These are phyloP conservation scores for Dermolepida albohirtum DNA, from an alignment of 2,888 invertebrate species.

Conservation along the genomic window DNA sequence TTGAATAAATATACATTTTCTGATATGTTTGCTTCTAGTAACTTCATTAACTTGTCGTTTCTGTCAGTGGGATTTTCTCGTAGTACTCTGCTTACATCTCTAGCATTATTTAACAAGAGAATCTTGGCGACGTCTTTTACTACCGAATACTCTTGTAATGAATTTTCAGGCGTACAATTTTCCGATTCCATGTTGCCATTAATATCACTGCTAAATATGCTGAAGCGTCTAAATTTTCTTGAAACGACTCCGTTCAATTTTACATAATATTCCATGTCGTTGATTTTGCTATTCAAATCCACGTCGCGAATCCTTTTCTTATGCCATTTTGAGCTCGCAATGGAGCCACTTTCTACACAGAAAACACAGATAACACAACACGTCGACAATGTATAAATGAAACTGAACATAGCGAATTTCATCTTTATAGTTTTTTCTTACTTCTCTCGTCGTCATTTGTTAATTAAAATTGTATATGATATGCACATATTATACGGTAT, in stretches of 20 bases:
- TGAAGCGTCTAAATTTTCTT: constrained; percentile 3
- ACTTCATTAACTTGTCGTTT: constrained; percentile 8
- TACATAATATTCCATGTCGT: too few species aligned
- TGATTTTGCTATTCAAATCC: too few species aligned
- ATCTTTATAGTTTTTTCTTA: neutral
- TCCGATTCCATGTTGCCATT: too few species aligned
- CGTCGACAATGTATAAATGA: too few species aligned
- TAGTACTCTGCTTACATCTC: constrained; percentile 19
- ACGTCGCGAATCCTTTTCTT: too few species aligned
- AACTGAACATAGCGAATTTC: too few species aligned
- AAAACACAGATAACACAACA: too few species aligned
- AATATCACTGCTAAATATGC: neutral
- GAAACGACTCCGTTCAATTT: too few species aligned
- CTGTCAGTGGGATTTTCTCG: constrained; percentile 28
- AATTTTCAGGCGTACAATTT: neutral
- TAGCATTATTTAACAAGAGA: constrained; percentile 22
- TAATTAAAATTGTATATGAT: too few species aligned
- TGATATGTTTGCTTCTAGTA: constrained; percentile 3
- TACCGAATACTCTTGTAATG: neutral
- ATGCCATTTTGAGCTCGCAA: too few species aligned
- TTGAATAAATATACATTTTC: neutral
- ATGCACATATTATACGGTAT: neutral
- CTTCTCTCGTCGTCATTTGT: too few species aligned
- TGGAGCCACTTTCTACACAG: too few species aligned
- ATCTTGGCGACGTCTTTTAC: constrained; percentile 9